A percentile compares a stretch with the other conserved stretches of the same genome.
phyloP scores from a whole-genome alignment of 1,140 invertebrate genomes.

The Leucophenga varia region DNA sequence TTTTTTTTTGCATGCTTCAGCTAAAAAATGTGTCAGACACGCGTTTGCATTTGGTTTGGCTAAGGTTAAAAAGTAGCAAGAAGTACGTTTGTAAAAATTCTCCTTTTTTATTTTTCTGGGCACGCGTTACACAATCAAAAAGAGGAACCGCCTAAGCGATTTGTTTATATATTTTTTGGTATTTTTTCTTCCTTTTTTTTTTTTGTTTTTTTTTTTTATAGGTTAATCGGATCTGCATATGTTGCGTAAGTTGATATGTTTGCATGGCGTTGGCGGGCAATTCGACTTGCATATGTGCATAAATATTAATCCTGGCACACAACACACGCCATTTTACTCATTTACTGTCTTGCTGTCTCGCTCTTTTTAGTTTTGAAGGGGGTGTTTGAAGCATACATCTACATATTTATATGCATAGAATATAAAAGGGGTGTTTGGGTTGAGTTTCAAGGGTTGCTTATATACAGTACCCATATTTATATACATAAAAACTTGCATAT shows the following conservation, averaged over 20 bases:
- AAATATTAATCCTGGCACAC: constrained; percentile 13
- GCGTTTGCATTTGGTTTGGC: constrained; percentile 25
- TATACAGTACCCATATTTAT: constrained; percentile 1
- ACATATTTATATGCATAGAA: constrained; percentile 8
- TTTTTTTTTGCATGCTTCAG: too few relatives aligned
- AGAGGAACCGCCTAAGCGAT: constrained; percentile 20
- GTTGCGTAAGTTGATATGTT: constrained; percentile 42
- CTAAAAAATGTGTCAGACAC: constrained; percentile 37
- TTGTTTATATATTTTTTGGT: constrained; percentile 14
- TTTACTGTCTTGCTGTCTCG: constrained; percentile 18
- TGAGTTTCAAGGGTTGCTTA: constrained; percentile 41
- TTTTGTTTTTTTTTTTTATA: constrained; percentile 5
- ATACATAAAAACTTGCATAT: too few relatives aligned
- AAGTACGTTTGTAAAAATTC: constrained; percentile 20
- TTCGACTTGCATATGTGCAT: constrained; percentile 17
- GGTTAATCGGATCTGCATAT: constrained; percentile 47
- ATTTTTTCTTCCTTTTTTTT: constrained; percentile 18
- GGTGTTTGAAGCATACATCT: too few relatives aligned
- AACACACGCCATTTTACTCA: constrained; percentile 40
- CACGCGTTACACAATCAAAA: too few relatives aligned
- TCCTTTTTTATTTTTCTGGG: constrained; percentile 2
- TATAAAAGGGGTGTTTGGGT: constrained; percentile 39
- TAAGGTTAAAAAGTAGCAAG: constrained; percentile 8
- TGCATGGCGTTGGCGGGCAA: background rate
- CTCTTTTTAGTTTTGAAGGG: background rate